Evolutionary conservation across 1,140 invertebrate genomes (phyloP).

Genomic region (Zaprionus tsacasi): DNA sequence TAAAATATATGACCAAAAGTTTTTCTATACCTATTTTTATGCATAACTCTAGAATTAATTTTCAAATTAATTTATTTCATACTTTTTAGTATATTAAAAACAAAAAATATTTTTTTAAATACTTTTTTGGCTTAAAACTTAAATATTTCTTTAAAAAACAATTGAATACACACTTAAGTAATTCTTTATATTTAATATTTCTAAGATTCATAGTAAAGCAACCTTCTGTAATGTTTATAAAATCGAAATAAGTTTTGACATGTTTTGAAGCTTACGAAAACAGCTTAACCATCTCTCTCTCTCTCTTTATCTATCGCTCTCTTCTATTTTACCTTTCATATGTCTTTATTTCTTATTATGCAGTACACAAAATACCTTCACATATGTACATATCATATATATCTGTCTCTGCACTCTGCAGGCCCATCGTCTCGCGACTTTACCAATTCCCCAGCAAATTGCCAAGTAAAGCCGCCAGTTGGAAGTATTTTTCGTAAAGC

Average conservation of each 20-base stretch:
- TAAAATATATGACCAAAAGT: too few species aligned
- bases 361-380: constrained; percentile 52
- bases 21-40: too few species aligned
- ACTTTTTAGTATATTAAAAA: too few species aligned
- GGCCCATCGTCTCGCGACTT: constrained; percentile 40
- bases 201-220: too few species aligned
- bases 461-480: constrained; percentile 57
- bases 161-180: too few species aligned
- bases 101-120: too few species aligned
- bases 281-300: too few species aligned
- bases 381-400: not conserved
- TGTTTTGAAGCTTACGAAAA: too few species aligned
- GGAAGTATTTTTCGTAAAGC: constrained; percentile 52
- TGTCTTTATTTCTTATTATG: not conserved
- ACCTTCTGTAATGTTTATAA: not conserved
- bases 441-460: constrained; percentile 67
- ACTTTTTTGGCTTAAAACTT: too few species aligned
- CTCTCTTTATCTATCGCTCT: not conserved
- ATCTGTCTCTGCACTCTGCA: constrained; percentile 28
- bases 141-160: too few species aligned
- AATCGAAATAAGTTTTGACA: not conserved
- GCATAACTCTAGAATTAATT: too few species aligned
- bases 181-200: too few species aligned
- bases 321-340: not conserved
- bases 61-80: not conserved